Percentiles rank a stretch among this genome's conserved stretches.
These are phyloP conservation scores for Drosophila sulfurigaster DNA, from an alignment of 1,140 invertebrate species.

Conservation along the genomic window DNA sequence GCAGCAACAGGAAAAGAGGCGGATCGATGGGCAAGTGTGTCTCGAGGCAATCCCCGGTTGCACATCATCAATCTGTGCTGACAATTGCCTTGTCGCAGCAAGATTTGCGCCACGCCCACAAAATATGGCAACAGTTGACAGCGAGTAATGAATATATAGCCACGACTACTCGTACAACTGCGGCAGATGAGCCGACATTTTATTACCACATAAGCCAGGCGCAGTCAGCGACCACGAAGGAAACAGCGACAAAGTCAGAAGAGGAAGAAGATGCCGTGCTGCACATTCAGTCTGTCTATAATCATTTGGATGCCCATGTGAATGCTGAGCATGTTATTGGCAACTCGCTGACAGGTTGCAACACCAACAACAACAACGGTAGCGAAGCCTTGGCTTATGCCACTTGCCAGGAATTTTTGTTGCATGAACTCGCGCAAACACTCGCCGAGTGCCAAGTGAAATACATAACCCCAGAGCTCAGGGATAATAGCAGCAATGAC, in stretches of 20 bases:
- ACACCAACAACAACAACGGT: conserved; percentile 14
- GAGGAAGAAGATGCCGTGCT: conserved; percentile 30
- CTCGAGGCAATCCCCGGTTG: conserved; percentile 60
- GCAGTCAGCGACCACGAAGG: not conserved
- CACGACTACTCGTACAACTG: conserved; percentile 26
- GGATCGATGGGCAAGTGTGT: conserved; percentile 83
- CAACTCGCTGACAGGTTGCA: conserved; percentile 40
- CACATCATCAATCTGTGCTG: conserved; percentile 82
- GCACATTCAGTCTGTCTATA: conserved; percentile 70
- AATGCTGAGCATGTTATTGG: conserved; percentile 42
- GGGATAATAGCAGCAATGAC: conserved; percentile 1
- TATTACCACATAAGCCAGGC: conserved; percentile 66
- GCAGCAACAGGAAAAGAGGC: conserved; percentile 12
- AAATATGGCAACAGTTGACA: conserved; percentile 83
- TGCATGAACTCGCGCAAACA: conserved; percentile 55
- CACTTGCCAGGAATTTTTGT: conserved; percentile 71
- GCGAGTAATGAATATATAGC: conserved; percentile 82
- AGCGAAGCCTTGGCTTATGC: conserved; percentile 30
- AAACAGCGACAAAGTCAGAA: not conserved
- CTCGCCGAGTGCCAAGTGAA: conserved; percentile 25
- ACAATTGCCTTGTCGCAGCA: conserved; percentile 77
- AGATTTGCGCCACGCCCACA: conserved; percentile 79
- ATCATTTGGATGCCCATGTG: conserved; percentile 56
- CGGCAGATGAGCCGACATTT: conserved; percentile 56
- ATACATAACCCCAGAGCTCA: conserved; percentile 8